A percentile compares a stretch with the other conserved stretches of the same genome.
phyloP scores from a whole-genome alignment of 2,888 invertebrate genomes.

The Andrena marginata region DNA sequence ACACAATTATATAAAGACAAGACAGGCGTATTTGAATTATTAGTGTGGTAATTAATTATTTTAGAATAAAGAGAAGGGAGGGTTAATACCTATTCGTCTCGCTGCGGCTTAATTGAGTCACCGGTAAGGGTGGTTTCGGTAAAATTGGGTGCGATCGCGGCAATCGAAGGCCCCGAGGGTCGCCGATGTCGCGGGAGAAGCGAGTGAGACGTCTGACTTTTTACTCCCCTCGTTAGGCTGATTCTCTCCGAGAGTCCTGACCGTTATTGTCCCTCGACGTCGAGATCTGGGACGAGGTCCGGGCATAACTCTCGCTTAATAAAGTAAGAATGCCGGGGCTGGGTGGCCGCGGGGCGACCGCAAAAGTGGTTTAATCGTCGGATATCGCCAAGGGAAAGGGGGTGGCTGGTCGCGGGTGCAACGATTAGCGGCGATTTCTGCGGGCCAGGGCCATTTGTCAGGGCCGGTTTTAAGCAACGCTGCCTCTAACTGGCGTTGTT shows the following conservation, averaged over 20 bases:
- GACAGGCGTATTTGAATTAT: no score
- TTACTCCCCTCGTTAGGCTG: conserved; percentile 27
- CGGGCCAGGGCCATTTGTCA: conserved; percentile 53
- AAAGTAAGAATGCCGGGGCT: conserved; percentile 51
- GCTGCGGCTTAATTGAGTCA: no score
- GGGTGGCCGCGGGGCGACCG: conserved; percentile 21
- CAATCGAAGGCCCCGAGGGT: not conserved
- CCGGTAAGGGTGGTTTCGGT: not conserved
- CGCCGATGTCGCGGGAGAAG: not conserved
- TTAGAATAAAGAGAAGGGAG: no score
- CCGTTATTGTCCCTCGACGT: conserved; percentile 20
- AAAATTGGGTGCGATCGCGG: not conserved
- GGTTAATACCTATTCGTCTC: no score
- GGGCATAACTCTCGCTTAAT: conserved; percentile 61
- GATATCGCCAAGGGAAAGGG: conserved; percentile 27
- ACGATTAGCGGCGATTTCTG: conserved; percentile 63
- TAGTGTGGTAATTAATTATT: no score
- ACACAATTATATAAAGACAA: no score
- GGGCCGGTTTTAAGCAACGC: conserved; percentile 43
- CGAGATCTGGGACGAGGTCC: conserved; percentile 21
- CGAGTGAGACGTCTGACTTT: conserved; percentile 7
- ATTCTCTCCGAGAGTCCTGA: not conserved
- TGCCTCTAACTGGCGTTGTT: conserved; percentile 30
- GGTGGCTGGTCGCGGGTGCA: conserved; percentile 35
- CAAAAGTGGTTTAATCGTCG: conserved; percentile 59